These are phyloP conservation scores for Caligus rogercresseyi DNA, from an alignment of 1,140 invertebrate genomes.

Conservation along the genomic window DNA sequence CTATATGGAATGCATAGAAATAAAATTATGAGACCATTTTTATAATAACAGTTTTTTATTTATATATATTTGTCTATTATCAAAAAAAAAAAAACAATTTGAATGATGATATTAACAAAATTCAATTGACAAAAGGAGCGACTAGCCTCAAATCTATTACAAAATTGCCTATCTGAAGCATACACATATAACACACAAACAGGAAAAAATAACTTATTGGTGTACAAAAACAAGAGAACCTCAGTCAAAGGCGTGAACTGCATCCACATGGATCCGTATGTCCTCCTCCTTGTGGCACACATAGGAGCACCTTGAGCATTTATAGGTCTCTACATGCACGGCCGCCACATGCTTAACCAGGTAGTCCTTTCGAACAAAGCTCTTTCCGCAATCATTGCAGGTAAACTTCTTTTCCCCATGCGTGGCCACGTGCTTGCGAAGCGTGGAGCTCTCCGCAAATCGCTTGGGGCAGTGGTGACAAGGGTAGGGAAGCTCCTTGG, in stretches of 20 bases:
- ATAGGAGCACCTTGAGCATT: constrained; percentile 12
- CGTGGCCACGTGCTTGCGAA: constrained; percentile 7
- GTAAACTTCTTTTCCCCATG: constrained; percentile 11
- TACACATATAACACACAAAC: not conserved
- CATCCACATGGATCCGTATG: constrained; percentile 7
- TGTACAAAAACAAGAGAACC: not conserved
- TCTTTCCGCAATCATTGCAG: constrained; percentile 12
- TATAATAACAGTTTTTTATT: not conserved
- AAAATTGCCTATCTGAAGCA: not conserved
- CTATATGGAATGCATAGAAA: too few relatives aligned
- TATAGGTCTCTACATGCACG: constrained; percentile 7
- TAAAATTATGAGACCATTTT: too few relatives aligned
- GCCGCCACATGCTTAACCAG: not conserved
- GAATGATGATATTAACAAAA: not conserved
- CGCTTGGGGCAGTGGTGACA: constrained; percentile 1
- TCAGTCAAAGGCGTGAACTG: not conserved
- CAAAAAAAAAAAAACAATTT: not conserved
- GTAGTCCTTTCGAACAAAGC: constrained; percentile 16
- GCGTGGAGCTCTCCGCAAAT: not conserved
- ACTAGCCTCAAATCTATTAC: not conserved
- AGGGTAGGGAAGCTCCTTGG: constrained; percentile 7
- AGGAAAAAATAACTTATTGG: not conserved
- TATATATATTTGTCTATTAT: not conserved
- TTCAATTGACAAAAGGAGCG: not conserved
- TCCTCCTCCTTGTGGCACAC: constrained; percentile 10